Base-by-base conservation (phyloP, 1,140 invertebrate species). In the Capitella teleta region DNA sequence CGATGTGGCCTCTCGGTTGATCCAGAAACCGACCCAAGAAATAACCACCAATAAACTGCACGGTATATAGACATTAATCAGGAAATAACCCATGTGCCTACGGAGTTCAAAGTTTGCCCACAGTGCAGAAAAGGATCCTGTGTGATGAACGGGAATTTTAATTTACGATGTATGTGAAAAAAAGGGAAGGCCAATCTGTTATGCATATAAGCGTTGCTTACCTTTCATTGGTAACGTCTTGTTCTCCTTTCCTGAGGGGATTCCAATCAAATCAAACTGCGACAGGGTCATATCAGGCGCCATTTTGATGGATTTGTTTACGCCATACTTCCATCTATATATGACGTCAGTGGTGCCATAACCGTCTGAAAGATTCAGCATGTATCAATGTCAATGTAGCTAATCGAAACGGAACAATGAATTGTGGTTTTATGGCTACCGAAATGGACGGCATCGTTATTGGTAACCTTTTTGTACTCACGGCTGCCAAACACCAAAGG, bases 401-500 rank as follows among this genome's bases (percentile, higher is more conserved):
- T n/a, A n/a, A n/a, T n/a, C n/a, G n/a, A n/a, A n/a, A n/a, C n/a
- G n/a, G n/a, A n/a, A n/a, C n/a, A n/a, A n/a, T n/a, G n/a, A n/a
- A n/a, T n/a, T n/a, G n/a, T n/a, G n/a, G n/a, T n/a, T n/a, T n/a
- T n/a, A n/a, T n/a, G n/a, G n/a, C n/a, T n/a, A n/a, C n/a, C n/a
- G n/a, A n/a, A n/a, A n/a, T n/a, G n/a, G n/a, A n/a, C n/a, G n/a
- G n/a, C n/a, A n/a, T n/a, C n/a, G n/a, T n/a, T n/a, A n/a, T n/a
- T n/a, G n/a, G n/a, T n/a, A n/a, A n/a, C n/a, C n/a, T n/a, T n/a
- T n/a, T n/a, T n/a, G n/a, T 47, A 47, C 87, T 84, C 78, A 95
- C 92, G 97, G 63, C 91, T 95, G 53, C 90, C 92, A 38, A 98
- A 77, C 57, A 88, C 82, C 6, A 97, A 77, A 12, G 91, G 90